Evolutionary conservation across 92 coral and sea anemone species (phyloP), one percentile per base, ranked within the genome.

Genomic region (Porites rus): DNA sequence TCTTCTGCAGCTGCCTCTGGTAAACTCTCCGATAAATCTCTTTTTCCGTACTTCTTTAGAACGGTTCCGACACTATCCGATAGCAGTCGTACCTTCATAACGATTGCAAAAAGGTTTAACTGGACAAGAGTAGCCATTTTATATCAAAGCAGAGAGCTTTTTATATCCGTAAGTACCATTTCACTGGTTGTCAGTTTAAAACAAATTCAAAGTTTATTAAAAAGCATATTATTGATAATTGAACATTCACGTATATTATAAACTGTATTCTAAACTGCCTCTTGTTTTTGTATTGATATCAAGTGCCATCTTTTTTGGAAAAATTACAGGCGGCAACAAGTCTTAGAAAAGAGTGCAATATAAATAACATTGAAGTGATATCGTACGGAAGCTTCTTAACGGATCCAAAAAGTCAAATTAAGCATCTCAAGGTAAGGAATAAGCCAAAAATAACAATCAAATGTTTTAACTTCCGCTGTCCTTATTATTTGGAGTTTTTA

Each of bases 1-100:
- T 94, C 97, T 5, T 90, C 97, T 38, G 79, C 97, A 9, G 97
- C 97, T 7, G 93, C 94, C 9, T 83, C 94, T 4, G 92, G 97
- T 22, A 75, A 83, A 10, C 89, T 94, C 18, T 92, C 97, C 4
- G 52, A 76, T 3, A 68, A 90, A 13, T 65, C 56, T n/a, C 11
- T 60, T 2, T 94, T 91, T 75, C 97, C 95, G 8, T 87, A 87
- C 51, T 92, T 91, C 60, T 83, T 91, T 22, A 88, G 97, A 25
- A 92, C 97, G 5, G 86, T 94, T 8, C 97, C 97, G 21, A 88
- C 97, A 0, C 67, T 88, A 19, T 88, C 94, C 24, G 90, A 86
- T 13, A 82, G 84, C 52, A 75, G 91, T 18, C 91, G 79, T 11
- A 77, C 97, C 12, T 94, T 94, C 72, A 80, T 94, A 8, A 76